Conservation (phyloP, 2,888 invertebrate genomes). For the Eupsilia transversa region DNA sequence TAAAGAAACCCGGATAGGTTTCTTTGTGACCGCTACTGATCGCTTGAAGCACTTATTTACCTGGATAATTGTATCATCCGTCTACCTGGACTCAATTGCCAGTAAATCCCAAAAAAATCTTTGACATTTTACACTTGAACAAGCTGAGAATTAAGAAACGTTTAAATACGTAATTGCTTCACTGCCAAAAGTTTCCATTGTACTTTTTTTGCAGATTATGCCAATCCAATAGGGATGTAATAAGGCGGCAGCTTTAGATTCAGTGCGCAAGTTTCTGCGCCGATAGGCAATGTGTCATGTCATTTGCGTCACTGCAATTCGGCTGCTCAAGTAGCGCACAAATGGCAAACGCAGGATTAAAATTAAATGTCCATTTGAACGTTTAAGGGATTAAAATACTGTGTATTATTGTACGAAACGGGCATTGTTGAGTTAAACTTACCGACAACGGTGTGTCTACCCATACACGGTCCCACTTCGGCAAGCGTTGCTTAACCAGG, state of each 20-base stretch:
- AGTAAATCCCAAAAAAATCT: conserved; percentile 23
- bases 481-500: not conserved
- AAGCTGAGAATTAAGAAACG: conserved; percentile 71
- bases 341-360: conserved; percentile 72
- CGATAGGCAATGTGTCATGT: conserved; percentile 70
- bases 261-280: conserved; percentile 71
- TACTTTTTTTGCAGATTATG: conserved; percentile 79
- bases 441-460: not conserved
- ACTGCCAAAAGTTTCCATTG: conserved; percentile 58
- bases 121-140: conserved; percentile 68
- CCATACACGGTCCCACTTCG: not conserved
- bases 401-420: conserved; percentile 40
- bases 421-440: conserved; percentile 26
- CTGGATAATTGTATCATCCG: conserved; percentile 49
- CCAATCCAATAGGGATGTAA: conserved; percentile 78
- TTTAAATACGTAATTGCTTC: conserved; percentile 76
- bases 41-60: conserved; percentile 15
- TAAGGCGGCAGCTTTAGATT: conserved; percentile 58
- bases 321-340: conserved; percentile 60
- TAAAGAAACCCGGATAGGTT: conserved; percentile 12
- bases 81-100: conserved; percentile 53
- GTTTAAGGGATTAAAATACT: conserved; percentile 54
- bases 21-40: conserved; percentile 23
- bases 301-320: conserved; percentile 69
- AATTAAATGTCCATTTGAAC: conserved; percentile 71